phyloP scores from a whole-genome alignment of 2,113 vertebrate species.

The Diadophis punctatus region DNA sequence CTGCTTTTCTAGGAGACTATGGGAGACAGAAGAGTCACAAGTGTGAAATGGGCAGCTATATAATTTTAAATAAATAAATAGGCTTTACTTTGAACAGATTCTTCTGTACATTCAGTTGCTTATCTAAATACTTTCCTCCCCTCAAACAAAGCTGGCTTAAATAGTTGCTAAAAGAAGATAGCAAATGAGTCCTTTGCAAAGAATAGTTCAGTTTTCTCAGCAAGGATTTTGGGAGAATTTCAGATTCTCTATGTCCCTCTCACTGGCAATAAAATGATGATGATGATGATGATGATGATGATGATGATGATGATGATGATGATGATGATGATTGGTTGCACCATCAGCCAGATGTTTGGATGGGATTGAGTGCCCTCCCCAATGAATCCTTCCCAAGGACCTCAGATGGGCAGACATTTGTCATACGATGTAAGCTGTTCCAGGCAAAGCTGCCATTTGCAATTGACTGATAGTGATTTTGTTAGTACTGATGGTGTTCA shows the following conservation, averaged over 20 bases:
- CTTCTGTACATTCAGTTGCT: not conserved
- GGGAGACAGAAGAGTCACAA: not conserved
- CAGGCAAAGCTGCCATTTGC: not conserved
- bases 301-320: not conserved
- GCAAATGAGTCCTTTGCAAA: not conserved
- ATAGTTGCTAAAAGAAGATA: too few relatives aligned
- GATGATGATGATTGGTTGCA: not conserved
- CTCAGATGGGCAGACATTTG: not conserved
- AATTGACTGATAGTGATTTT: not conserved
- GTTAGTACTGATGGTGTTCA: not conserved
- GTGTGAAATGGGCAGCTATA: not conserved
- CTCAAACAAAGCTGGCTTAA: too few relatives aligned
- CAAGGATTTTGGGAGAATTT: not conserved
- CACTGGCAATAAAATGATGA: not conserved
- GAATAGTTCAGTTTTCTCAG: not conserved
- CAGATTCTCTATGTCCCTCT: not conserved
- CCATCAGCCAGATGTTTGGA: not conserved
- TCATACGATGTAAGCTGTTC: not conserved
- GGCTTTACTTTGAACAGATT: not conserved
- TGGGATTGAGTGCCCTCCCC: not conserved
- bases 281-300: too few relatives aligned
- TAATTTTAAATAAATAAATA: not conserved
- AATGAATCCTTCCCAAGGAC: not conserved
- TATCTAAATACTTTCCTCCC: not conserved
- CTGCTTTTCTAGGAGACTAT: slow-evolving; percentile 41